Percentiles rank a stretch among this genome's conserved stretches.
These are phyloP conservation scores for Dolichoris vasculosae DNA, from an alignment of 1,140 invertebrate genomes.

Conservation along the genomic window DNA sequence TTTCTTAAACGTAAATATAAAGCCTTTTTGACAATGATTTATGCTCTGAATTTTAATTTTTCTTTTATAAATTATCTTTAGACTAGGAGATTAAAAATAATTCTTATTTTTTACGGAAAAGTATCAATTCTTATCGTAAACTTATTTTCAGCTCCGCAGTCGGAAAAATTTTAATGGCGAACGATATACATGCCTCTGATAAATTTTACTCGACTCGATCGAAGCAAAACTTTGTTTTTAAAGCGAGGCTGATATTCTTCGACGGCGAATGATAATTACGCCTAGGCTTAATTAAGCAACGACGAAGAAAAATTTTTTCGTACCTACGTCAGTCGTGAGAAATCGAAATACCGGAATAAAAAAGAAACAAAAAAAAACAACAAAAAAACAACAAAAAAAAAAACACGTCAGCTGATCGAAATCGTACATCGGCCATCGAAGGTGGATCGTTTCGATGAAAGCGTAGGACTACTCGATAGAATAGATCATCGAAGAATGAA, in stretches of 20 bases:
- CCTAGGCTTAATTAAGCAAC: no score
- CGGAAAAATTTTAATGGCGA: no score
- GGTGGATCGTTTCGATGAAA: background rate
- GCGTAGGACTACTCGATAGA: background rate
- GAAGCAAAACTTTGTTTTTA: no score
- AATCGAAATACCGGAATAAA: background rate
- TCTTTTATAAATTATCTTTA: background rate
- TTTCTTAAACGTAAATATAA: slow-evolving; percentile 28
- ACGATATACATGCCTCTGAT: no score
- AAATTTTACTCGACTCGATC: background rate
- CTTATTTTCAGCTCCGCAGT: no score
- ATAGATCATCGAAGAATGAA: background rate
- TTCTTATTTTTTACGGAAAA: background rate
- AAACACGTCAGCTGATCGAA: background rate
- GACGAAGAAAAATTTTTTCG: no score
- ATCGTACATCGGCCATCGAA: background rate
- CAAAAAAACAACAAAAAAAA: no score
- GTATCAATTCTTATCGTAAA: no score
- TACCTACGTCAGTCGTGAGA: background rate
- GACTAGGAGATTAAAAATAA: background rate
- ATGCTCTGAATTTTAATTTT: background rate
- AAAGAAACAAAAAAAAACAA: no score
- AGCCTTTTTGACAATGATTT: slow-evolving; percentile 22
- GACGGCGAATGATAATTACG: no score
- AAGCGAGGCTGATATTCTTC: no score